Evolutionary conservation across 2,113 vertebrate species (phyloP), one percentile per base, ranked within the genome.

Genomic region (Brevimyrus niger): DNA sequence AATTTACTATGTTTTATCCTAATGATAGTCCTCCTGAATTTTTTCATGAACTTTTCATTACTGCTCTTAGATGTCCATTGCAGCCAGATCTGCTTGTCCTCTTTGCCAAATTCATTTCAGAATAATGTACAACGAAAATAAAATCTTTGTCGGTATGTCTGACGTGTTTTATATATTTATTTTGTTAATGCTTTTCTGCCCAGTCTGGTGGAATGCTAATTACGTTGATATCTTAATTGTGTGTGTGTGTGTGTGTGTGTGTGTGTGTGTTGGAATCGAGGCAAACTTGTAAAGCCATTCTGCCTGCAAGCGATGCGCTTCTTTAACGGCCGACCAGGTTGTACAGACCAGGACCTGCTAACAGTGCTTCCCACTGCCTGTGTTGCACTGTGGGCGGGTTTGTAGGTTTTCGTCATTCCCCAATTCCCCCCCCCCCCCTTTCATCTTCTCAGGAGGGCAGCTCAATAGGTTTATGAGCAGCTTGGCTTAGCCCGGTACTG

Each of bases 31-130:
- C 89, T 82, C 51, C 65, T 35, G 48, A 89, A 87, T 69, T 89
- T 91, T 83, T 87, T 91, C 89, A 90, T 92, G 76, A 90, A 90
- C 82, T 91, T 46, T 85, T 83, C 90, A 89, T 91, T 90, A 91
- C 51, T 48, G 55, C 42, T 85, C 73, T 89, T 89, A 42, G 65
- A 80, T 80, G 46, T 31, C 76, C 46, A n/a, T 48, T 58, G 51
- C 84, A 47, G 84, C 84, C 42, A 73, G 69, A 27, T 31, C 31
- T 73, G n/a, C 65, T 31, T 35, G 65, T 73, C 23, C 27, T 69
- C 31, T 35, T 80, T 42, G 73, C 73, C 15, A 6, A 13, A 42
- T 80, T 35, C 21, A 27, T 61, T 87, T 58, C 31, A 10, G 31
- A 87, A 46, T 35, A 65, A 46, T 61, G 21, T 61, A 19, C 21